phyloP scores from a whole-genome alignment of 2,888 invertebrate species.

The Callimorpha dominula region DNA sequence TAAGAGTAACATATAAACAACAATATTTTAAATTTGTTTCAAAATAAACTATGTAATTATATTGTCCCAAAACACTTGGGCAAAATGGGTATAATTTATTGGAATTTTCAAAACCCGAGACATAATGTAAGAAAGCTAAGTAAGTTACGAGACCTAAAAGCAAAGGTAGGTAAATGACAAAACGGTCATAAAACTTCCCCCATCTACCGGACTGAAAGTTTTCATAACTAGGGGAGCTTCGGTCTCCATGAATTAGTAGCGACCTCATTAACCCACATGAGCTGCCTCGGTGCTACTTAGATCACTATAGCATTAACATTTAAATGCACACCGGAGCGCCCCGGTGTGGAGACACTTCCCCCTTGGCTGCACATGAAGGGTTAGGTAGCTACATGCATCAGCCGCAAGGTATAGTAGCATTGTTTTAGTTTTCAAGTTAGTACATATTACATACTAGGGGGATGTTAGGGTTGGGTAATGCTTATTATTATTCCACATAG shows the following conservation, averaged over 20 bases:
- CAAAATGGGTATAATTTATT: conserved; percentile 28
- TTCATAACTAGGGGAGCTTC: conserved; percentile 70
- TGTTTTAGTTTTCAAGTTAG: conserved; percentile 30
- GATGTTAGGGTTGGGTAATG: conserved; percentile 13
- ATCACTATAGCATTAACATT: conserved; percentile 79
- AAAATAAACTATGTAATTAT: background rate
- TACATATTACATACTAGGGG: conserved; percentile 26
- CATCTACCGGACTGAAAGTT: conserved; percentile 57
- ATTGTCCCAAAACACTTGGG: conserved; percentile 15
- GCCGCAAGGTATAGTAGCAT: conserved; percentile 35
- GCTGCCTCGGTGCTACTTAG: conserved; percentile 62
- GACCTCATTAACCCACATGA: conserved; percentile 83
- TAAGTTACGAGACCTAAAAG: conserved; percentile 60
- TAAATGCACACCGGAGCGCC: conserved; percentile 68
- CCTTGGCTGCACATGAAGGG: conserved; percentile 44
- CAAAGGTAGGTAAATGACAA: conserved; percentile 59
- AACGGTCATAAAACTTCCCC: conserved; percentile 57
- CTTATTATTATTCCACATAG: conserved; percentile 19
- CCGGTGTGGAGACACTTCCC: conserved; percentile 52
- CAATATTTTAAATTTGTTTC: background rate
- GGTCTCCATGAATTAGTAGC: conserved; percentile 79
- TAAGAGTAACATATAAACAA: too few relatives aligned
- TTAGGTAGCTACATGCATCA: conserved; percentile 56
- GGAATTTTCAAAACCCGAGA: conserved; percentile 48
- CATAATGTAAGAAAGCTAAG: conserved; percentile 50